These are phyloP conservation scores for Phasianus colchicus DNA, from an alignment of 2,113 vertebrate species.

Conservation along the genomic window DNA sequence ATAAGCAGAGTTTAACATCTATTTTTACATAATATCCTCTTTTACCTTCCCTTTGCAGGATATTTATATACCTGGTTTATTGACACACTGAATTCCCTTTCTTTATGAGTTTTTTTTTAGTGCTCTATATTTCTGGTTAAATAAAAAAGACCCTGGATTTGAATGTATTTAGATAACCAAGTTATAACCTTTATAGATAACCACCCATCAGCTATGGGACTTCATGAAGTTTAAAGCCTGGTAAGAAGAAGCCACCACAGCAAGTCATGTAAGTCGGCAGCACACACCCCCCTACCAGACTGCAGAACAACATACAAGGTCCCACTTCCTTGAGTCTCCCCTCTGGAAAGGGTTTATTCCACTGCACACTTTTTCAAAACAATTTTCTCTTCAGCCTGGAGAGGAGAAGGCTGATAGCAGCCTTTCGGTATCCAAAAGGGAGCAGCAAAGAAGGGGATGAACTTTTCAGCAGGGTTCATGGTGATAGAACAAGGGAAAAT, in stretches of 20 bases:
- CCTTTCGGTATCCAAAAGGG: too few relatives aligned
- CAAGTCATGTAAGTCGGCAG: not conserved
- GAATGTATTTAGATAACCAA: not conserved
- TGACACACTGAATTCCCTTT: not conserved
- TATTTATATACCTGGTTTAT: not conserved
- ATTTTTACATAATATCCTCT: not conserved
- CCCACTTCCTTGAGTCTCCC: not conserved
- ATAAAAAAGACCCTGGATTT: not conserved
- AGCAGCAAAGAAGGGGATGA: too few relatives aligned
- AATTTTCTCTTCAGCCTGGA: not conserved
- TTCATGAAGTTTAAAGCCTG: not conserved
- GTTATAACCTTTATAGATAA: not conserved
- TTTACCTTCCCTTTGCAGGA: not conserved
- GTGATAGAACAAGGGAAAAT: too few relatives aligned
- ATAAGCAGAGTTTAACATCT: not conserved
- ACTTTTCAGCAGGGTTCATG: too few relatives aligned
- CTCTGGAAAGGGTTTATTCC: not conserved
- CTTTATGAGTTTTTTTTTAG: not conserved
- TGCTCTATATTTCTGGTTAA: not conserved
- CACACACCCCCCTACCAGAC: not conserved
- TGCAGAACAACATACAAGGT: not conserved
- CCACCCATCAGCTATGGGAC: accelerated
- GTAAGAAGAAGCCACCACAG: not conserved
- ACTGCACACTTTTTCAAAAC: not conserved
- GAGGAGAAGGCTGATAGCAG: too few relatives aligned